A percentile compares a stretch with the other conserved stretches of the same genome.
These are phyloP conservation scores for Dendrolimus pini DNA, from an alignment of 2,888 invertebrate species.

Conservation along the genomic window DNA sequence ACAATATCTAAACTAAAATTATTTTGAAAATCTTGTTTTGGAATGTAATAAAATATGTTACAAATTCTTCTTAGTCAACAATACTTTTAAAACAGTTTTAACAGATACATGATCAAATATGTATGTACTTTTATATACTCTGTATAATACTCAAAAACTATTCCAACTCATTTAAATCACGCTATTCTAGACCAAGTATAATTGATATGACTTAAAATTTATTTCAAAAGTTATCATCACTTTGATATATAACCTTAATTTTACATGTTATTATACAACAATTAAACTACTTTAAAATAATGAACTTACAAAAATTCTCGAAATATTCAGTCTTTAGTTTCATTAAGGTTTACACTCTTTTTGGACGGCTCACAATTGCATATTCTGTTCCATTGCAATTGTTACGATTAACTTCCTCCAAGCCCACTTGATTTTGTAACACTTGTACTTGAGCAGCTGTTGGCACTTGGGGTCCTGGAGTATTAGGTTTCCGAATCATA, in stretches of 20 bases:
- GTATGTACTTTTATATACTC: no score
- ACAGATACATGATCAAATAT: constrained; percentile 1
- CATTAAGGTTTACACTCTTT: constrained; percentile 80
- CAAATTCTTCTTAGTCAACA: constrained; percentile 4
- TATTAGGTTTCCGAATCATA: constrained; percentile 81
- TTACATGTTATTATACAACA: not conserved
- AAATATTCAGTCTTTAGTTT: constrained; percentile 47
- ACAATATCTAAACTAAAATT: no score
- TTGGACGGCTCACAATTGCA: constrained; percentile 90
- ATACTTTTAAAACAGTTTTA: constrained; percentile 9
- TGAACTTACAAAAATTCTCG: not conserved
- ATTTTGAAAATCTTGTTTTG: no score
- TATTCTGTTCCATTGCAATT: constrained; percentile 87
- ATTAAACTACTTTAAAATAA: not conserved
- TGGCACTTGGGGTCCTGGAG: constrained; percentile 71
- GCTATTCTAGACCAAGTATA: not conserved
- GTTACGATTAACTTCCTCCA: constrained; percentile 79
- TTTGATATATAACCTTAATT: not conserved
- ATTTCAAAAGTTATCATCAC: not conserved
- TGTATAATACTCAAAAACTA: no score
- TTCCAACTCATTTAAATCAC: no score
- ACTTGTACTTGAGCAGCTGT: constrained; percentile 67
- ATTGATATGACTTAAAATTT: not conserved
- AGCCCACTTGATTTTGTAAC: constrained; percentile 58
- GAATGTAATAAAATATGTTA: no score